Conservation (phyloP, 2,113 vertebrate species). For the Gambusia affinis region DNA sequence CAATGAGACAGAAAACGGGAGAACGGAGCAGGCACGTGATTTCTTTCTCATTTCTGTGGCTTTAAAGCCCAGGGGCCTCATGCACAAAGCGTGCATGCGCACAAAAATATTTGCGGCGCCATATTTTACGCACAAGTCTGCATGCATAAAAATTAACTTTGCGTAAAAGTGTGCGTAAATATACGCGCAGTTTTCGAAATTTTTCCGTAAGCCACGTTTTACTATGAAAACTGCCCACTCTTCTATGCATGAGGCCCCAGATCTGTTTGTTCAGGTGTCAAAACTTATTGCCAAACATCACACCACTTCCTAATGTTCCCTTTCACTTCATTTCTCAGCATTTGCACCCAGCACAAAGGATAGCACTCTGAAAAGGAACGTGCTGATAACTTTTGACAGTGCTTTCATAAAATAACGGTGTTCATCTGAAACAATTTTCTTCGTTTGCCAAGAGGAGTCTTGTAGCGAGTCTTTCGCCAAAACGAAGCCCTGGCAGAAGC, state of each 20-base stretch:
- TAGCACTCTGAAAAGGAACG: slow-evolving; percentile 55
- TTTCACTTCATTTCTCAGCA: slow-evolving; percentile 10
- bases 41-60: slow-evolving; percentile 11
- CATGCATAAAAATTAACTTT: too few relatives aligned
- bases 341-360: slow-evolving; percentile 30
- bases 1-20: slow-evolving; percentile 5
- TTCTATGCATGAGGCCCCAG: not conserved
- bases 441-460: slow-evolving; percentile 35
- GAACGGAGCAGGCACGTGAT: slow-evolving; percentile 11
- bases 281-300: slow-evolving; percentile 45
- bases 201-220: too few relatives aligned
- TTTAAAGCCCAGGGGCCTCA: slow-evolving; percentile 23
- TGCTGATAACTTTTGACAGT: slow-evolving; percentile 59
- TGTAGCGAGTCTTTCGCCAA: slow-evolving; percentile 35
- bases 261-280: slow-evolving; percentile 16
- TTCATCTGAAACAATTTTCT: slow-evolving; percentile 35
- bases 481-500: slow-evolving; percentile 15
- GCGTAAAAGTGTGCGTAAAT: too few relatives aligned
- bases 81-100: too few relatives aligned
- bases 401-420: slow-evolving; percentile 40
- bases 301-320: slow-evolving; percentile 20
- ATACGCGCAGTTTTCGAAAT: too few relatives aligned
- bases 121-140: too few relatives aligned
- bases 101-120: too few relatives aligned
- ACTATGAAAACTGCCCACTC: too few relatives aligned